phyloP scores from a whole-genome alignment of 2,888 invertebrate species.

The Alviniconcha strummeri region DNA sequence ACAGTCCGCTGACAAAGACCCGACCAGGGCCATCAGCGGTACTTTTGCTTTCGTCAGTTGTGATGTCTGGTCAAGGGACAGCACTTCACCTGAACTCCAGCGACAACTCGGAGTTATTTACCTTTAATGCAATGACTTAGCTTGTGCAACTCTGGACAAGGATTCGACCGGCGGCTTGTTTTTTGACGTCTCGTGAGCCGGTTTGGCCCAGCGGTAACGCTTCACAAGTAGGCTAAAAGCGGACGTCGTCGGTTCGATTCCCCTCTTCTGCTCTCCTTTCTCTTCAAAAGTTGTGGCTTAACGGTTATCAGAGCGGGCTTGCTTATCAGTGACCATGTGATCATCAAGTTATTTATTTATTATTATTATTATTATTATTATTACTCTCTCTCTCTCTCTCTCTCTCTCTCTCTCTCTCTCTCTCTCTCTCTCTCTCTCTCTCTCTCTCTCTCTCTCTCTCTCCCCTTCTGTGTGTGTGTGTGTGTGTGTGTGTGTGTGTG shows the following conservation, averaged over 20 bases:
- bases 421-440: not conserved
- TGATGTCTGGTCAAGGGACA: not conserved
- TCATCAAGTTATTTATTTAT: not conserved
- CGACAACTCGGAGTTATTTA: no score
- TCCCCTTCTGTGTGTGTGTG: not conserved
- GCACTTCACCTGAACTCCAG: not conserved
- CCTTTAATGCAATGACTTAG: no score
- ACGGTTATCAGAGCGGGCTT: no score
- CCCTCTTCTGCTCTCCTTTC: not conserved
- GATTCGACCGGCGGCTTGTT: not conserved
- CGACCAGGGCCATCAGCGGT: not conserved
- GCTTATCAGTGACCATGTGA: no score
- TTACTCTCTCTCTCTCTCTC: not conserved
- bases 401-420: not conserved
- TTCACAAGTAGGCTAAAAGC: not conserved
- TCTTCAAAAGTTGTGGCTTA: not conserved
- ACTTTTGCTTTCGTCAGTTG: slow-evolving; percentile 25
- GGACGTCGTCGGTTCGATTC: not conserved
- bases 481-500: not conserved
- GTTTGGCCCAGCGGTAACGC: no score
- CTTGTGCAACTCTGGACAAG: not conserved
- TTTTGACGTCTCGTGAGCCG: no score
- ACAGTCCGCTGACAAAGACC: not conserved
- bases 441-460: not conserved
- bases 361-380: not conserved